phyloP scores from a whole-genome alignment of 2,888 invertebrate genomes.

The Scaptomyza tumidula region DNA sequence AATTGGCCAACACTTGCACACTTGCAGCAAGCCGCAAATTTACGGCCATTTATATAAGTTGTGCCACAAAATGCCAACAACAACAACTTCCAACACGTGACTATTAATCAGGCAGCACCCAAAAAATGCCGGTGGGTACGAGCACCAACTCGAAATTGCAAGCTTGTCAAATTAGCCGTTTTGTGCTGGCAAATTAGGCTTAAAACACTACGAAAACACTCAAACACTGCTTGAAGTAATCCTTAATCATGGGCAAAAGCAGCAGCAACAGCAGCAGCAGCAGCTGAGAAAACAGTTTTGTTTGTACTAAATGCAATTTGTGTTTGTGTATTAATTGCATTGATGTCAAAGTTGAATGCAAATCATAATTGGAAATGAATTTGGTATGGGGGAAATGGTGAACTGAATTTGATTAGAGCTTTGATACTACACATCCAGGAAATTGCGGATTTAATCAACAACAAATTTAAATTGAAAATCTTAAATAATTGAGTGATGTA shows the following conservation, averaged over 20 bases:
- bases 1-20: constrained; percentile 75
- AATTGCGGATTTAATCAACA: neutral
- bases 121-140: constrained; percentile 51
- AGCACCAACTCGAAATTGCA: constrained; percentile 16
- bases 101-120: constrained; percentile 64
- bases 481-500: neutral
- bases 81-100: constrained; percentile 48
- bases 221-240: neutral
- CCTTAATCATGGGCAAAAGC: constrained; percentile 1
- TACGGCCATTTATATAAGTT: constrained; percentile 68
- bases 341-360: neutral
- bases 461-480: neutral
- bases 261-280: constrained; percentile 13
- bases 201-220: constrained; percentile 9
- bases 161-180: constrained; percentile 33
- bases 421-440: neutral
- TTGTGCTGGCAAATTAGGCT: constrained; percentile 21
- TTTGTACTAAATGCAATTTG: neutral
- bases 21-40: constrained; percentile 57
- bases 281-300: constrained; percentile 3
- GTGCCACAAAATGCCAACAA: constrained; percentile 18
- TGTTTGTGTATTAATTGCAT: constrained; percentile 2
- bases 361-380: neutral
- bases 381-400: neutral
- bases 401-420: neutral